Percentiles rank a stretch among this genome's conserved stretches.
These are phyloP conservation scores for Liodrosophila aerea DNA, from an alignment of 2,888 invertebrate species.

Conservation along the genomic window DNA sequence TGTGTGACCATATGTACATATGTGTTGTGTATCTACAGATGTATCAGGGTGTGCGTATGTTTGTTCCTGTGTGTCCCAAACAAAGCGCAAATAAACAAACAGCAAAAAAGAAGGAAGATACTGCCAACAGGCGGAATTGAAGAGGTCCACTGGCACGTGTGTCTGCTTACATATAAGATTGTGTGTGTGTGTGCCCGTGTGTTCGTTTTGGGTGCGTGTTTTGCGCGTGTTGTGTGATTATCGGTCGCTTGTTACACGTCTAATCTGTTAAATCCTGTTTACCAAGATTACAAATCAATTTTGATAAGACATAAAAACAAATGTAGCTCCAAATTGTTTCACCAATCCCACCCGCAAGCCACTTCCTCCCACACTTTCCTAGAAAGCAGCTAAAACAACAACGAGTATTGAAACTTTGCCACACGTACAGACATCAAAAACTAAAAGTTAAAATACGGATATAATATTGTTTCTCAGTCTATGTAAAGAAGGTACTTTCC, in stretches of 20 bases:
- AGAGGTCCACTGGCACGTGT: conserved; percentile 60
- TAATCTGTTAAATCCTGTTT: conserved; percentile 78
- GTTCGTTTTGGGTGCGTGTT: conserved; percentile 39
- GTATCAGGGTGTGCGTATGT: neutral
- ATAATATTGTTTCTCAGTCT: too few relatives aligned
- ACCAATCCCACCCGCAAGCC: too few relatives aligned
- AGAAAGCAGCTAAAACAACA: too few relatives aligned
- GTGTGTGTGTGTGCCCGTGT: conserved; percentile 3
- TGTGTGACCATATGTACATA: conserved; percentile 9
- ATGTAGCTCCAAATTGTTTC: conserved; percentile 31
- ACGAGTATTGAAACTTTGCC: too few relatives aligned
- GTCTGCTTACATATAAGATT: conserved; percentile 5
- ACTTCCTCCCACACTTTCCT: too few relatives aligned
- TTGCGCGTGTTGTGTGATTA: conserved; percentile 65
- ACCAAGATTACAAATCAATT: conserved; percentile 77
- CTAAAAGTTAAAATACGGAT: too few relatives aligned
- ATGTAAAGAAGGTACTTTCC: too few relatives aligned
- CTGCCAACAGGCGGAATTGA: conserved; percentile 43
- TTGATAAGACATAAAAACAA: conserved; percentile 71
- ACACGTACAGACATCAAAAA: too few relatives aligned
- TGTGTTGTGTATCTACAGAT: neutral
- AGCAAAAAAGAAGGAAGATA: conserved; percentile 13
- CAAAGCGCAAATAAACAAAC: conserved; percentile 40
- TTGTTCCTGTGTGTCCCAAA: conserved; percentile 5
- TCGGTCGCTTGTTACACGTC: conserved; percentile 73